Conservation (phyloP, 1,140 invertebrate species). For the Hirudo medicinalis region DNA sequence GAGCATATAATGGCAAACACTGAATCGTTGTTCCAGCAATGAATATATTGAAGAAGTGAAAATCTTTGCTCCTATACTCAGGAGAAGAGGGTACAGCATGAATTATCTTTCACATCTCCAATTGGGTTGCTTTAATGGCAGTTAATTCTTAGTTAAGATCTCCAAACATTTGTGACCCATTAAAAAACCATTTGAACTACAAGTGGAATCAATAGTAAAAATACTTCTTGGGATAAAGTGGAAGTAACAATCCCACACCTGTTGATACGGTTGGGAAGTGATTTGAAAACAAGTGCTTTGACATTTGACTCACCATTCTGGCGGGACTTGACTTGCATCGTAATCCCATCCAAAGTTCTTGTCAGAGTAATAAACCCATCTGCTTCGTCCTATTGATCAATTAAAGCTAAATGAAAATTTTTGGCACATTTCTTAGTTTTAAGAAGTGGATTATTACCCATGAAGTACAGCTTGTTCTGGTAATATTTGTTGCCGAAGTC, state of each 20-base stretch:
- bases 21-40: too few species aligned
- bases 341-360: slow-evolving; percentile 62
- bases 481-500: slow-evolving; percentile 92
- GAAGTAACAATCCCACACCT: slow-evolving; percentile 3
- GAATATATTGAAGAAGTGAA: too few species aligned
- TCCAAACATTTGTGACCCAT: slow-evolving; percentile 7
- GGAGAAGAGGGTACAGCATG: too few species aligned
- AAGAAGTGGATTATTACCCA: slow-evolving; percentile 46
- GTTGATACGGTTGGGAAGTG: neutral
- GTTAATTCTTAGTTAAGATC: neutral
- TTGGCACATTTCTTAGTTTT: neutral
- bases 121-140: neutral
- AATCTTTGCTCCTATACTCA: too few species aligned
- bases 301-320: slow-evolving; percentile 64
- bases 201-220: neutral
- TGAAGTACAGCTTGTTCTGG: slow-evolving; percentile 77
- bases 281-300: neutral
- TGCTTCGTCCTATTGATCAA: slow-evolving; percentile 55
- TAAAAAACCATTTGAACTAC: neutral
- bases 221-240: neutral
- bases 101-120: neutral
- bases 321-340: slow-evolving; percentile 79
- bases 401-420: neutral
- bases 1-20: too few species aligned
- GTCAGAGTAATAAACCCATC: slow-evolving; percentile 80